phyloP scores from a whole-genome alignment of 2,888 invertebrate species.

The Ischnus inquisitorius region DNA sequence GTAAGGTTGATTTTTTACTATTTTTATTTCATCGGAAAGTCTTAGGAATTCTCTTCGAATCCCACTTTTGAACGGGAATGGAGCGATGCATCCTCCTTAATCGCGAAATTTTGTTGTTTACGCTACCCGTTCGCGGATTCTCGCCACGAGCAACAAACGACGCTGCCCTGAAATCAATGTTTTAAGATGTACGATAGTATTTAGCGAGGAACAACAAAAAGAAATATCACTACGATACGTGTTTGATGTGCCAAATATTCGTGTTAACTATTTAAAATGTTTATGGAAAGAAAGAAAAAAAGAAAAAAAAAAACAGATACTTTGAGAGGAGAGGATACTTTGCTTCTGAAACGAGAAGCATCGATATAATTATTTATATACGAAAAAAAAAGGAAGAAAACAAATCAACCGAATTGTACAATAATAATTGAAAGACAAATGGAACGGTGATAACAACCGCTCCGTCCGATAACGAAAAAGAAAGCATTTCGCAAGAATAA shows the following conservation, averaged over 20 bases:
- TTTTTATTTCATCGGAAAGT: too few relatives aligned
- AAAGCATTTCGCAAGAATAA: slow-evolving; percentile 2
- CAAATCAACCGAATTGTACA: slow-evolving; percentile 56
- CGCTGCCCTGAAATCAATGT: slow-evolving; percentile 45
- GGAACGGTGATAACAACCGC: slow-evolving; percentile 16
- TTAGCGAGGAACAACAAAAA: slow-evolving; percentile 49
- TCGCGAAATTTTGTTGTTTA: slow-evolving; percentile 26
- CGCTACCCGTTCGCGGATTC: slow-evolving; percentile 40
- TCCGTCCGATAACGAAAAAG: neutral
- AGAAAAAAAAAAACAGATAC: slow-evolving; percentile 45
- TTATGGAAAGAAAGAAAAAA: slow-evolving; percentile 74
- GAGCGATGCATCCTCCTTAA: too few relatives aligned
- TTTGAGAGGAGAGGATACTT: slow-evolving; percentile 48
- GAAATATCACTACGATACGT: slow-evolving; percentile 70
- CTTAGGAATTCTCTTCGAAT: too few relatives aligned
- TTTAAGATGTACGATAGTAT: slow-evolving; percentile 53
- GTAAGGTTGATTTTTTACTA: too few relatives aligned
- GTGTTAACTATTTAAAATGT: slow-evolving; percentile 83
- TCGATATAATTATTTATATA: slow-evolving; percentile 69
- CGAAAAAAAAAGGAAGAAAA: slow-evolving; percentile 42
- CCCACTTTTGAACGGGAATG: too few relatives aligned
- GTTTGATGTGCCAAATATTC: slow-evolving; percentile 85
- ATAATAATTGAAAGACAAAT: slow-evolving; percentile 57
- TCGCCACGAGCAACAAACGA: slow-evolving; percentile 51
- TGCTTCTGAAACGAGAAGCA: slow-evolving; percentile 59